Conservation (phyloP, 2,113 vertebrate species). For the Cephalopterus ornatus region DNA sequence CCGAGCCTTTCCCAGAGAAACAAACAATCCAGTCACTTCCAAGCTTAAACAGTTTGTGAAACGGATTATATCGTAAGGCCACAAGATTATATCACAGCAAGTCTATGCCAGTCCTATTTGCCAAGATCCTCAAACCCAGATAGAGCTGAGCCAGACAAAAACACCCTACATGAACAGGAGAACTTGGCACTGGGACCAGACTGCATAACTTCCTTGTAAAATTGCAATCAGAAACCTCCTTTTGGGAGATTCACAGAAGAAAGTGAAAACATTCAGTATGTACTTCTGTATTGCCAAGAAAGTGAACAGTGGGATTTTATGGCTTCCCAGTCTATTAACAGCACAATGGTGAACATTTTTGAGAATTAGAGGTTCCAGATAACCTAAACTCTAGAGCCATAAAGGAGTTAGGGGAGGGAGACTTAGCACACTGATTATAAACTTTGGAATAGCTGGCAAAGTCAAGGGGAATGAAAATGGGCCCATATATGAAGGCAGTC, state of each 20-base stretch:
- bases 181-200: constrained; percentile 23
- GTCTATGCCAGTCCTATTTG: constrained; percentile 45
- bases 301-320: background rate
- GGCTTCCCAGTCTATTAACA: background rate
- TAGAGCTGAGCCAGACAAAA: constrained; percentile 43
- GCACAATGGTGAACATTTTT: background rate
- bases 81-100: constrained; percentile 48
- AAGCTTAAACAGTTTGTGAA: constrained; percentile 24
- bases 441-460: background rate
- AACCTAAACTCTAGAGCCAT: background rate
- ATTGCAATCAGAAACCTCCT: background rate
- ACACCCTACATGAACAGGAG: background rate
- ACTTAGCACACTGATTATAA: background rate
- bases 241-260: background rate
- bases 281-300: background rate
- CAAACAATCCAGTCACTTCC: constrained; percentile 11
- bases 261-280: background rate
- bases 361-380: background rate
- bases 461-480: background rate
- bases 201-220: background rate
- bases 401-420: background rate
- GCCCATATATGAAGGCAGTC: background rate
- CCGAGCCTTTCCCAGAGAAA: constrained; percentile 15
- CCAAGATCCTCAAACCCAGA: constrained; percentile 13
- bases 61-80: constrained; percentile 21